Base-by-base conservation (phyloP, 2,888 invertebrate genomes). In the Branchinecta sandiegonensis region DNA sequence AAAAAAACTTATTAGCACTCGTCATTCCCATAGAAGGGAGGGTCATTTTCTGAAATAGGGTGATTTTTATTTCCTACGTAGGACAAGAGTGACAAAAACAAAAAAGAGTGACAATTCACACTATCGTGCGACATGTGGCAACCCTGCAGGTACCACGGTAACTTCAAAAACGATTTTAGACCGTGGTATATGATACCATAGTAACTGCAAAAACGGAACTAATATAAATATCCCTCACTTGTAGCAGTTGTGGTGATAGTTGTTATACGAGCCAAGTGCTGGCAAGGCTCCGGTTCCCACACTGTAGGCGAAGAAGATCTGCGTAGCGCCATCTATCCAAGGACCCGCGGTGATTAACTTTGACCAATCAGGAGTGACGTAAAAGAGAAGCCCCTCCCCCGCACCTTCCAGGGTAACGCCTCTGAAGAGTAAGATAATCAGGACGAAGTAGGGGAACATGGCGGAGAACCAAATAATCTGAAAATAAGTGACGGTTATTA, bases 391-490 rank as follows among this genome's bases (percentile, higher is more conserved):
- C 14, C 88, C 88, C 47, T 80, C 79, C 5, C 75, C 76, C 3
- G 87, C 85, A 10, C 88, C 88, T 2, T 84, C 82, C 71, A 88
- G 77, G 0, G 86, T 86, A 67, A 86, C 81, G 8, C 86, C 86
- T 70, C 86, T 80, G 66, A 83, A 80, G 75, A 87, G 78, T 73
- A 88, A 80, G 70, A 85, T 83, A 71, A 84, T 78, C 71, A 88
- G 80, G 47, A 88, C 86, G 65, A 84, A 81, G 76, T 88, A 88
- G 10, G 88, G 88, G 76, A 86, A 87, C 72, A 87, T 76, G 9
- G 88, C 88, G 14, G 86, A 86, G 78, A 88, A 87, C 86, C 87
- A 88, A 73, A 88, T 86, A n/a, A 83, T 82, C 83, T 83, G 74
- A 8, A 74, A 72, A 12, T 66, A 11, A 63, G 13, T 56, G 56